Base-by-base conservation (phyloP, 2,797 vertebrate genomes). In the Coilia nasus region DNA sequence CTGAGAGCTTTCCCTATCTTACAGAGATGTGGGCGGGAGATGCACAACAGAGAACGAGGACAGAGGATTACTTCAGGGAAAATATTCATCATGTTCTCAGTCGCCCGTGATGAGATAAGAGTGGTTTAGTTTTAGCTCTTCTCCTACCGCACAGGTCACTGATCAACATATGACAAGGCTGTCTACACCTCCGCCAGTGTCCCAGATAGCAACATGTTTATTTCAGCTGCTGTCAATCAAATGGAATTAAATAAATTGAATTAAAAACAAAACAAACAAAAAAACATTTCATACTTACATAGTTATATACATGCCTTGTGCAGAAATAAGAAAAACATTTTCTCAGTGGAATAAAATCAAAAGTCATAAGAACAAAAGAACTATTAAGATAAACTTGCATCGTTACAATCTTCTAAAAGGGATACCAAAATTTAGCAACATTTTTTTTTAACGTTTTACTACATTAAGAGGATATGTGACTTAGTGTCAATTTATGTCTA, bases 401-500 rank as follows among this genome's bases (percentile, higher is more conserved):
- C 84, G 89, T 86, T 31, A 88, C 89, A 87, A 56, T 85, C 87
- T 85, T 90, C 84, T 46, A 86, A 93, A 91, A 90, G 90, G 92
- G 92, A 93, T 93, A 93, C 91, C 92, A 94, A 94, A 94, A 93
- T 95, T 93, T 93, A 95, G 95, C 94, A 95, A 93, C 94, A 94
- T 93, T 93, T 94, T 95, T 95, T 93, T 54, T 54, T 41, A 96
- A 96, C 95, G 94, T 94, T 91, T 92, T 94, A 95, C 92, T 93
- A 96, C 95, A 95, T 95, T 95, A 93, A 95, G 95, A 94, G 95
- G 94, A 95, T 93, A 94, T 21, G 71, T 44, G 71, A 94, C 95
- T 95, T 95, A 96, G 94, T 95, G 94, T 94, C 92, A 92, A 90
- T 87, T 89, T 47, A 91, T 88, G 88, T 94, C 93, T 93, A 90